A percentile compares a stretch with the other conserved stretches of the same genome.
Conservation (phyloP, 2,888 invertebrate species). For the Agrochola circellaris region DNA sequence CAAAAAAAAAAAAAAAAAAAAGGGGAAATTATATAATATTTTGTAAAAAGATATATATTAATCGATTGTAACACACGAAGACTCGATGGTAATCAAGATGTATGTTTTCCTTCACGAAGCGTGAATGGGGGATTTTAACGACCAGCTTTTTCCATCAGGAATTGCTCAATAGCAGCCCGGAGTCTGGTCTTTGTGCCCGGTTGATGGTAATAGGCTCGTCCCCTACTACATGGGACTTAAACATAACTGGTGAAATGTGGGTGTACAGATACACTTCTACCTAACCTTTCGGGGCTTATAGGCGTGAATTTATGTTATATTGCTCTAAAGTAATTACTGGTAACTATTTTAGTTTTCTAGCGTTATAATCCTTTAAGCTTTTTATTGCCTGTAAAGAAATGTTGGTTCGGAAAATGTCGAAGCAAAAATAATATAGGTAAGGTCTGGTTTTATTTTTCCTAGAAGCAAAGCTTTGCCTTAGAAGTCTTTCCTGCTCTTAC, state of each 20-base stretch:
- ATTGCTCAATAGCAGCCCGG: no score
- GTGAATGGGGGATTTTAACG: not conserved
- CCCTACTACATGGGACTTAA: not conserved
- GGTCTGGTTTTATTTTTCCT: conserved; percentile 41
- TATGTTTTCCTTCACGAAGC: not conserved
- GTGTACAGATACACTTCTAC: no score
- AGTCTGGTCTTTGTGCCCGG: no score
- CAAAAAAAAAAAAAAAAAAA: no score
- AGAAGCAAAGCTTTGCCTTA: conserved; percentile 55
- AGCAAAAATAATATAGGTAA: conserved; percentile 14
- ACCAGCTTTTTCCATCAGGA: not conserved
- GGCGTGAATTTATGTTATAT: no score
- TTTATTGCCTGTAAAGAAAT: not conserved
- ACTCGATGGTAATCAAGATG: not conserved
- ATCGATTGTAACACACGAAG: not conserved
- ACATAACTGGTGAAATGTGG: no score
- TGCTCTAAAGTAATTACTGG: not conserved
- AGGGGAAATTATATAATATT: not conserved
- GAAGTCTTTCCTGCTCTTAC: conserved; percentile 47
- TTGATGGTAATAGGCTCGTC: no score
- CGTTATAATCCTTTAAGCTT: not conserved
- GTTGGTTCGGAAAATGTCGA: not conserved
- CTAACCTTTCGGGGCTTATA: no score
- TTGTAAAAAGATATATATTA: not conserved
- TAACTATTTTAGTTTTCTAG: not conserved